phyloP scores from a whole-genome alignment of 2,113 vertebrate species.

The Ceyx cyanopectus region DNA sequence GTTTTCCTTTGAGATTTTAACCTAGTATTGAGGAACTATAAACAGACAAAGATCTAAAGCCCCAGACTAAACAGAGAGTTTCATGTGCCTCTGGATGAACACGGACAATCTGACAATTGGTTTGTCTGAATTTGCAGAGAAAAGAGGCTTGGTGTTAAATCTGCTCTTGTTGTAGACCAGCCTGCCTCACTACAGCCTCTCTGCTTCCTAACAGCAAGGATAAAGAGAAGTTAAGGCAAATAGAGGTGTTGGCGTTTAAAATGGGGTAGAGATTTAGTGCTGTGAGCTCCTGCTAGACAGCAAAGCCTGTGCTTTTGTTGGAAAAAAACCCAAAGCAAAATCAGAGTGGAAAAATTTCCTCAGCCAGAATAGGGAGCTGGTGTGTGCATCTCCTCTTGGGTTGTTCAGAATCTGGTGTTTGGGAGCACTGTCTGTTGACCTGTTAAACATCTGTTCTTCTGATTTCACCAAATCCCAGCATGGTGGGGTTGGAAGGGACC shows the following conservation, averaged over 20 bases:
- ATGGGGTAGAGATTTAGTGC: neutral
- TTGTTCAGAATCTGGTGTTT: neutral
- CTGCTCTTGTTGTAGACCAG: neutral
- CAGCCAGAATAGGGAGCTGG: rapidly evolving
- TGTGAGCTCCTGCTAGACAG: neutral
- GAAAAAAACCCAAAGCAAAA: neutral
- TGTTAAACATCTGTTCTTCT: neutral
- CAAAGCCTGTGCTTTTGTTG: neutral
- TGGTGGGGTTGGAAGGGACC: no score
- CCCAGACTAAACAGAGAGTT: neutral
- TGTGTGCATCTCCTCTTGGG: rapidly evolving
- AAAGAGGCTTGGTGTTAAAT: neutral
- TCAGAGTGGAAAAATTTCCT: neutral
- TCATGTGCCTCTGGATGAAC: rapidly evolving
- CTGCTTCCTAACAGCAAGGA: neutral
- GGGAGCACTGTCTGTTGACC: neutral
- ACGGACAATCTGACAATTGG: neutral
- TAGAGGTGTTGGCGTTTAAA: neutral
- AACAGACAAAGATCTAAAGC: neutral
- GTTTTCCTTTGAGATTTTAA: neutral
- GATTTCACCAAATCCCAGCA: no score
- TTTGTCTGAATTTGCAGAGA: neutral
- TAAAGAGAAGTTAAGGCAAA: neutral
- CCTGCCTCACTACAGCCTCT: neutral
- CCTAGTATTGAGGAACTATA: neutral